Base-by-base conservation (phyloP, 2,113 vertebrate species). In the Gallinago media region DNA sequence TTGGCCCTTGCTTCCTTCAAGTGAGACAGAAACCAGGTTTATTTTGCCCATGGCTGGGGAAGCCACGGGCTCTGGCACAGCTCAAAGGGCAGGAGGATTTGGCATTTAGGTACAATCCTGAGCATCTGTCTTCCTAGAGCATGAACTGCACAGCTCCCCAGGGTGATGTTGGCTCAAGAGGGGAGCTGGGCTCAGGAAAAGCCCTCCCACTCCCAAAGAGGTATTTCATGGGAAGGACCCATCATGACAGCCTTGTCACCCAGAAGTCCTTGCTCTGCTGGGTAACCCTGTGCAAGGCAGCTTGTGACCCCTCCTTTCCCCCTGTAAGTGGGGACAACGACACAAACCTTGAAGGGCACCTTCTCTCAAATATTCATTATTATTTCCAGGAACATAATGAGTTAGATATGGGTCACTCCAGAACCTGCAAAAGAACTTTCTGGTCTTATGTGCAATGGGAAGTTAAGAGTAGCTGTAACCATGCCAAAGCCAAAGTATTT, bases 21-120 rank as follows among this genome's bases (percentile, higher is more conserved):
- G 15, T 4, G 3, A 77, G 12, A 20, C 70, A n/a, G 40, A 58
- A 81, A 10, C 5, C 25, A 49, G 31, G 6, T 62, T 66, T 3
- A 0, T 71, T 82, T 70, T 85, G 20, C 8, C 22, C 9, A 1
- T 7, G 44, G 13, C 26, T 74, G 31, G 21, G 40, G 52, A 21
- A 67, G 46, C 13, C 0, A 1, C 1, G 3, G 55, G 25, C 59
- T 47, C 26, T 1, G 3, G n/a, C 6, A 25, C 49, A 68, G 59
- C 49, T 54, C 25, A 36, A 34, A 3, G 13, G 17, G 15, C 15
- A 38, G 56, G 34, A 59, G 42, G n/a, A 44, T 89, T 61, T 5
- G 6, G 17, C 14, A 38, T 16, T 12, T 49, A 14, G 38, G 49
- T 3, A 1, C 38, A 2, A 7, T 11, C 22, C 7, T 8, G 17